Evolutionary conservation across 2,113 vertebrate genomes (phyloP).

Genomic region (Isurus oxyrinchus): DNA sequence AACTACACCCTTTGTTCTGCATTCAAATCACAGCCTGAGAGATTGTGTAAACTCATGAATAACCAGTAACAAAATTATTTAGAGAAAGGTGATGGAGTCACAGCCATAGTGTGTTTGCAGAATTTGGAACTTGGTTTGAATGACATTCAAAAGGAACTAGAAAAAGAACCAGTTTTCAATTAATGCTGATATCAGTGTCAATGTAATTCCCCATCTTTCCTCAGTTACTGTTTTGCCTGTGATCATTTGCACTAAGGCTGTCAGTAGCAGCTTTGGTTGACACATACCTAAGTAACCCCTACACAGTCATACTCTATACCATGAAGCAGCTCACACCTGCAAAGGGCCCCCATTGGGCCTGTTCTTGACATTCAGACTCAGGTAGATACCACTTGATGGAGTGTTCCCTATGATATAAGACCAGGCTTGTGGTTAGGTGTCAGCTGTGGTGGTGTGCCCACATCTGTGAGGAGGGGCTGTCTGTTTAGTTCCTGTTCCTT

Average conservation of each 20-base stretch:
- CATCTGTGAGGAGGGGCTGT: too few species aligned
- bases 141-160: neutral
- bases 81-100: neutral
- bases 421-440: too few species aligned
- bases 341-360: too few species aligned
- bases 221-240: neutral
- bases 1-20: neutral
- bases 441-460: too few species aligned
- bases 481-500: too few species aligned
- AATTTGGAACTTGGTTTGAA: neutral
- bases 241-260: neutral
- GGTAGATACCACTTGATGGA: too few species aligned
- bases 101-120: neutral
- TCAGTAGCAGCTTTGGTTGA: neutral
- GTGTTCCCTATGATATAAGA: too few species aligned
- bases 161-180: neutral
- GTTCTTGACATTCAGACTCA: too few species aligned
- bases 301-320: neutral
- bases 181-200: neutral
- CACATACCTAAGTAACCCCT: neutral
- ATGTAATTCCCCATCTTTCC: neutral
- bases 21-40: neutral
- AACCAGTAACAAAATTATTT: neutral
- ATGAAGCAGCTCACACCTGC: too few species aligned
- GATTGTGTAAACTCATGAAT: neutral